phyloP scores from a whole-genome alignment of 2,797 vertebrate species.

The Phoxinus dragarum region DNA sequence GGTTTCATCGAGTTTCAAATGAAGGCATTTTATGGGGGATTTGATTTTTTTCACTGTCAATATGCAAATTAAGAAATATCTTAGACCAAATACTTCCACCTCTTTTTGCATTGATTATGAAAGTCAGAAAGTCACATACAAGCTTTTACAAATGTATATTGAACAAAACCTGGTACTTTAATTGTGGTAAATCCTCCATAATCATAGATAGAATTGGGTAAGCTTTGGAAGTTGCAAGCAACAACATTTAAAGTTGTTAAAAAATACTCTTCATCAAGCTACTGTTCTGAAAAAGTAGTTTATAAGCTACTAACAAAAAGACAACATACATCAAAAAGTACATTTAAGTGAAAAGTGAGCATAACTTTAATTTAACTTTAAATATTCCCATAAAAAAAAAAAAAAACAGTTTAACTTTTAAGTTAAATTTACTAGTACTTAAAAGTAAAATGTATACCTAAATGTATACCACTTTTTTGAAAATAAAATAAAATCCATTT shows the following conservation, averaged over 20 bases:
- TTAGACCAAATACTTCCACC: not conserved
- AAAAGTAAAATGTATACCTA: no score
- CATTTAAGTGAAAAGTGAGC: not conserved
- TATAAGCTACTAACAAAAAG: not conserved
- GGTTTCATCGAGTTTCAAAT: not conserved
- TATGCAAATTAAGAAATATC: not conserved
- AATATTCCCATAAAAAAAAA: not conserved
- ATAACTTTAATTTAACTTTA: not conserved
- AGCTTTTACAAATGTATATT: not conserved
- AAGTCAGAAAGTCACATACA: not conserved
- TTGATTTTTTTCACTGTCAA: not conserved
- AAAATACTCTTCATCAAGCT: not conserved
- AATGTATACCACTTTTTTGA: no score
- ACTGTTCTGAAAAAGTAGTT: not conserved
- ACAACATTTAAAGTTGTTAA: not conserved
- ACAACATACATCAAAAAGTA: not conserved
- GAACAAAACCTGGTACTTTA: not conserved
- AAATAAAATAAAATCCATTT: not conserved
- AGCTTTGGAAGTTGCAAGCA: not conserved
- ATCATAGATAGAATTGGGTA: not conserved
- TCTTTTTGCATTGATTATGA: not conserved
- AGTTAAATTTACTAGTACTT: no score
- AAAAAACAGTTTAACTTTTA: no score
- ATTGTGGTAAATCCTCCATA: not conserved
- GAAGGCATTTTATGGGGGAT: not conserved